These are phyloP conservation scores for Hirundo rustica DNA, from an alignment of 2,797 vertebrate genomes.

Conservation along the genomic window DNA sequence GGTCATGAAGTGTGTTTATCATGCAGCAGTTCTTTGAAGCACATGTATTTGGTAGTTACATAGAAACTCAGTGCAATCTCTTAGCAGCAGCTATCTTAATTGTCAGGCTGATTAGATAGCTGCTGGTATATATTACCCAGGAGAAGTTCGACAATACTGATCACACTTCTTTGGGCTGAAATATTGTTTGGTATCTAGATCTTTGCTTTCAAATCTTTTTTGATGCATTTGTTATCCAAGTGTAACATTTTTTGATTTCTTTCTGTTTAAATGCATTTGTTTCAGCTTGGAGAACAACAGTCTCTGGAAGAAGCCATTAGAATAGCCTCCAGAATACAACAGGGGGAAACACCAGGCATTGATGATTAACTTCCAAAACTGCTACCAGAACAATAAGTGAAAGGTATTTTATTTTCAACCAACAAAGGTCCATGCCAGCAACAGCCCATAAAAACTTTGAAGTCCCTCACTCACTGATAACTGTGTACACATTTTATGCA, in stretches of 20 bases:
- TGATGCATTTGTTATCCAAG: background rate
- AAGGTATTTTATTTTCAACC: constrained; percentile 73
- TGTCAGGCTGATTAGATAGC: constrained; percentile 40
- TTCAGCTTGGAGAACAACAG: constrained; percentile 94
- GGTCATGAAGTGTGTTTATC: background rate
- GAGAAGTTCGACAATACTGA: background rate
- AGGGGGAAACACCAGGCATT: constrained; percentile 94
- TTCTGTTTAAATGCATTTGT: constrained; percentile 29
- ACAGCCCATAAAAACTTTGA: constrained; percentile 57
- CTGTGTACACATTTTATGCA: constrained; percentile 76
- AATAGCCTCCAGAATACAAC: constrained; percentile 99
- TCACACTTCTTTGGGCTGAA: background rate
- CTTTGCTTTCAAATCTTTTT: background rate
- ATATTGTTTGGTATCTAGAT: background rate
- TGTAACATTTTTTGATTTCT: background rate
- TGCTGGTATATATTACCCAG: background rate
- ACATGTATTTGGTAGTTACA: background rate
- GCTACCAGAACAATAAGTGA: constrained; percentile 61
- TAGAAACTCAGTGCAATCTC: background rate
- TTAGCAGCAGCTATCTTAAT: background rate
- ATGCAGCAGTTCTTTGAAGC: constrained; percentile 20
- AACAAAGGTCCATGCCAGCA: constrained; percentile 67
- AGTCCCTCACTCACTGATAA: constrained; percentile 58
- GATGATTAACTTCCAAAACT: constrained; percentile 85
- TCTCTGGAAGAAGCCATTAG: constrained; percentile 99